A percentile compares a stretch with the other conserved stretches of the same genome.
These are phyloP conservation scores for Lissocephala sabroskyi DNA, from an alignment of 2,888 invertebrate species.

Conservation along the genomic window DNA sequence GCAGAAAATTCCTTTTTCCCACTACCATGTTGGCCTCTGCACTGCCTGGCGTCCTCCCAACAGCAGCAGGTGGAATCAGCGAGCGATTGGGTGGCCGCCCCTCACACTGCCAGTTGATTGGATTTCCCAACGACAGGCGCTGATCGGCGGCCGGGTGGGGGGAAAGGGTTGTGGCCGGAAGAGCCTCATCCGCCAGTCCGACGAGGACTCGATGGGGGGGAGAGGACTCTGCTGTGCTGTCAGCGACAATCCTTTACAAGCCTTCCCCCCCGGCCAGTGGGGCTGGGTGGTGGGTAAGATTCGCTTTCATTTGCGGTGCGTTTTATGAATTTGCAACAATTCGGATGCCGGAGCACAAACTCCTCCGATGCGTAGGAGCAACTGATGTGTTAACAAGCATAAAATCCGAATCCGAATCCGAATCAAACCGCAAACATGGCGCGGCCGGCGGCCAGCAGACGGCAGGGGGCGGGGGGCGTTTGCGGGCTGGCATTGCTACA, in stretches of 20 bases:
- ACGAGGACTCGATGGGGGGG: too few species aligned
- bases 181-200: too few species aligned
- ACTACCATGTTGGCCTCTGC: too few species aligned
- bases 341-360: background rate
- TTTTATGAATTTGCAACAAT: too few species aligned
- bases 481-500: conserved; percentile 29
- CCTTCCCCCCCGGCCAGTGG: background rate
- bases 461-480: background rate
- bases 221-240: too few species aligned
- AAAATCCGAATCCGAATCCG: conserved; percentile 35
- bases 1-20: too few species aligned
- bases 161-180: too few species aligned
- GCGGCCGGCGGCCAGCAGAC: conserved; percentile 9
- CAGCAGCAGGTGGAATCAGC: background rate
- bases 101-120: conserved; percentile 25
- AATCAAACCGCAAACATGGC: conserved; percentile 42
- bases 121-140: conserved; percentile 11
- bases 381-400: conserved; percentile 47
- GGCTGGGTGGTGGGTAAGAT: background rate
- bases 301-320: background rate
- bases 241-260: background rate
- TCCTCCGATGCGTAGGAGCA: conserved; percentile 12
- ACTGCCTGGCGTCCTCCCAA: too few species aligned
- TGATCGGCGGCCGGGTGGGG: too few species aligned
- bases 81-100: background rate